A percentile compares a stretch with the other conserved stretches of the same genome.
Evolutionary conservation across 1,140 invertebrate genomes (phyloP).

Genomic region (Aphidius ervi): DNA sequence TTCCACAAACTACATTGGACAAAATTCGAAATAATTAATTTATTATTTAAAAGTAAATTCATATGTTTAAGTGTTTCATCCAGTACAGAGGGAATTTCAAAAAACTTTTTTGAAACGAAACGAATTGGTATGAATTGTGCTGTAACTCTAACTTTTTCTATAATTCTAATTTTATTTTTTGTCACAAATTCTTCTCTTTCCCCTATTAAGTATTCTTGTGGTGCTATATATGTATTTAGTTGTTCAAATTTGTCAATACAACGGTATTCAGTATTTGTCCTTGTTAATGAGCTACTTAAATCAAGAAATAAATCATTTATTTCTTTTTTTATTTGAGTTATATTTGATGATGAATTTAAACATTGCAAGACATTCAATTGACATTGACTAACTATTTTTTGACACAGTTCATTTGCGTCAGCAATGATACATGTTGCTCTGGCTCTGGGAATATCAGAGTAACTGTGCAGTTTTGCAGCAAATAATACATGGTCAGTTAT

Average conservation of each 20-base stretch:
- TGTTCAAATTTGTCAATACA: background rate
- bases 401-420: no score
- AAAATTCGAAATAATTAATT: constrained; percentile 24
- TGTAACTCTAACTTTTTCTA: background rate
- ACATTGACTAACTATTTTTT: no score
- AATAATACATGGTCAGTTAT: no score
- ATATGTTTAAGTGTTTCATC: background rate
- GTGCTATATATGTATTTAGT: background rate
- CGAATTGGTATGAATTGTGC: background rate
- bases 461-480: no score
- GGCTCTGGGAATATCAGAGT: no score
- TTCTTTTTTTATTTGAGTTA: no score
- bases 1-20: constrained; percentile 33
- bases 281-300: background rate
- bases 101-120: background rate
- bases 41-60: background rate
- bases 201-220: background rate
- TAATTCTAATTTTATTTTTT: background rate
- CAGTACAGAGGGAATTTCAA: background rate
- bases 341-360: no score
- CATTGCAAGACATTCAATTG: no score
- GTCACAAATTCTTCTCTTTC: background rate
- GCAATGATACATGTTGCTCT: no score
- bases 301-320: no score
- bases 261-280: background rate